phyloP scores from a whole-genome alignment of 2,888 invertebrate species.

The Galerucella calmariensis region DNA sequence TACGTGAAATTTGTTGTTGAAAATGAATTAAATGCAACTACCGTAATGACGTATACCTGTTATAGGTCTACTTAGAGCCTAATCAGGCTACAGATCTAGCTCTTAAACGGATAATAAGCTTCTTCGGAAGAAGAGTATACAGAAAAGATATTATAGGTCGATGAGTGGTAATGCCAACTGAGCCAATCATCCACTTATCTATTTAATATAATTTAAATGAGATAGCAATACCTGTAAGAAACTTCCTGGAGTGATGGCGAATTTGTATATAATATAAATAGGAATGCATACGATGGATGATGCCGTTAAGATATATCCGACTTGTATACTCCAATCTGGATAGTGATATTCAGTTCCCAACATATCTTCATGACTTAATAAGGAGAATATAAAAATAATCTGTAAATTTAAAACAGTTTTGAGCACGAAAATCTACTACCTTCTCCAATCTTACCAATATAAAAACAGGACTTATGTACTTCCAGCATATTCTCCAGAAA shows the following conservation, averaged over 20 bases:
- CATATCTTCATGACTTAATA: slow-evolving; percentile 84
- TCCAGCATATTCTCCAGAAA: slow-evolving; percentile 89
- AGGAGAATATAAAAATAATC: slow-evolving; percentile 85
- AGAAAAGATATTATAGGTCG: too few relatives aligned
- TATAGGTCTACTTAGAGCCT: too few relatives aligned
- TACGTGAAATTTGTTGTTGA: not conserved
- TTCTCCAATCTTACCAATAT: slow-evolving; percentile 70
- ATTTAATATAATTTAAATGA: not conserved
- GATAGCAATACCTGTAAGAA: slow-evolving; percentile 63
- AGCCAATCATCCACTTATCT: too few relatives aligned
- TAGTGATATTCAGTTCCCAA: slow-evolving; percentile 79
- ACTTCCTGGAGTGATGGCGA: slow-evolving; percentile 75
- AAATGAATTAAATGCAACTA: too few relatives aligned
- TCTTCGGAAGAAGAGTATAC: too few relatives aligned
- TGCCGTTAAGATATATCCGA: slow-evolving; percentile 85
- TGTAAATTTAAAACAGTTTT: slow-evolving; percentile 57
- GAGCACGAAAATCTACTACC: not conserved
- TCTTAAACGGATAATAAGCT: too few relatives aligned
- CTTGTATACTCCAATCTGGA: slow-evolving; percentile 82
- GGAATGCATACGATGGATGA: slow-evolving; percentile 90
- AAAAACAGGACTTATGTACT: slow-evolving; percentile 86
- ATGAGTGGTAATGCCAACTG: too few relatives aligned
- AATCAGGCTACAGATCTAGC: too few relatives aligned
- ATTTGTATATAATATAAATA: slow-evolving; percentile 82
- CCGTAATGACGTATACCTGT: too few relatives aligned